A percentile compares a stretch with the other conserved stretches of the same genome.
Evolutionary conservation across 2,113 vertebrate species (phyloP).

Genomic region (Nyctereutes procyonoides): DNA sequence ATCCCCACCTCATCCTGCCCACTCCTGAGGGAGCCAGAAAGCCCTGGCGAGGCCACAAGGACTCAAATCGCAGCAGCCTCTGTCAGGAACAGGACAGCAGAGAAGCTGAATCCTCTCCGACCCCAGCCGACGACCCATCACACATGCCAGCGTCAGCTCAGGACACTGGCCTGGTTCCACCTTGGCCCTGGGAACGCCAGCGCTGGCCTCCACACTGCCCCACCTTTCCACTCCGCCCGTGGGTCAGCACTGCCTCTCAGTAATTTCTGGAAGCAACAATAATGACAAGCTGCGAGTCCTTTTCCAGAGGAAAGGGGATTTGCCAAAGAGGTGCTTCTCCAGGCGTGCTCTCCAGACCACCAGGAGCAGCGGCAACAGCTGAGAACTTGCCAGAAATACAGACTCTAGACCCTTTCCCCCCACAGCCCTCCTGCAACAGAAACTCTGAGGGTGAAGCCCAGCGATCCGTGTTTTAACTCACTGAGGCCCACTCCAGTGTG

Average conservation of each 20-base stretch:
- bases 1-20: background rate
- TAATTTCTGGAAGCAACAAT: background rate
- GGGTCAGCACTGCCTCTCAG: background rate
- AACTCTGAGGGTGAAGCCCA: too few species aligned
- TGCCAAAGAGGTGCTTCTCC: background rate
- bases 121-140: background rate
- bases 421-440: background rate
- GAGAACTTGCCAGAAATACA: background rate
- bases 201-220: background rate
- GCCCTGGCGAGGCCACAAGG: background rate
- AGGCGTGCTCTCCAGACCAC: background rate
- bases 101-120: too few species aligned
- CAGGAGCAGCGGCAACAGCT: background rate
- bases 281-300: background rate
- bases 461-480: background rate
- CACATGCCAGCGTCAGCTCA: background rate
- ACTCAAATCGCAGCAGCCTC: background rate
- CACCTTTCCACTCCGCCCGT: fast-evolving
- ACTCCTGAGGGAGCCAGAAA: background rate
- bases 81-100: background rate
- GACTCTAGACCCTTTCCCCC: background rate
- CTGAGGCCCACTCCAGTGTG: fast-evolving
- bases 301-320: background rate
- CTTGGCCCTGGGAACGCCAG: background rate
- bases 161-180: background rate